phyloP scores from a whole-genome alignment of 1,140 invertebrate species.

The Ditylenchus dipsaci region DNA sequence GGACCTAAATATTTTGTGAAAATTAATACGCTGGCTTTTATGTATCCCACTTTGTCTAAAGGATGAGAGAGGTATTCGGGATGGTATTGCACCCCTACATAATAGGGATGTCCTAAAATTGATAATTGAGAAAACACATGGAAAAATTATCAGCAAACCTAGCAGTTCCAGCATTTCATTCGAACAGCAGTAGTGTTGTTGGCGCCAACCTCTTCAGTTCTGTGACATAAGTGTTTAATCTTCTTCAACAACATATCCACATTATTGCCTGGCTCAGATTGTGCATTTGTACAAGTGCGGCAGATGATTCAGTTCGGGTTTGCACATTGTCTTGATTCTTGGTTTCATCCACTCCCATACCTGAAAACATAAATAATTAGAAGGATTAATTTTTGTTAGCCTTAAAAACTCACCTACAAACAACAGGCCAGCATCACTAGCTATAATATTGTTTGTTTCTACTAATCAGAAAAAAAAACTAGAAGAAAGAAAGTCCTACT shows the following conservation, averaged over 20 bases:
- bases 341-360: slow-evolving; percentile 64
- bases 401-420: slow-evolving; percentile 74
- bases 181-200: slow-evolving; percentile 62
- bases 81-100: slow-evolving; percentile 91
- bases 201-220: slow-evolving; percentile 41
- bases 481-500: background rate
- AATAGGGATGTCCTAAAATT: slow-evolving; percentile 74
- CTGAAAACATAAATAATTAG: slow-evolving; percentile 64
- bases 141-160: slow-evolving; percentile 34
- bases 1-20: slow-evolving; percentile 60
- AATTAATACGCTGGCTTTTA: background rate
- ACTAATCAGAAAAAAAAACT: no score
- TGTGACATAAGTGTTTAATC: slow-evolving; percentile 43
- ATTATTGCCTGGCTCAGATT: slow-evolving; percentile 19
- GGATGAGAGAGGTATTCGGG: slow-evolving; percentile 93
- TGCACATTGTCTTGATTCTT: slow-evolving; percentile 5
- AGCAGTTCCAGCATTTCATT: slow-evolving; percentile 75
- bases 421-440: slow-evolving; percentile 78
- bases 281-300: slow-evolving; percentile 41
- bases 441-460: no score
- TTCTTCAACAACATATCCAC: slow-evolving; percentile 40
- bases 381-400: background rate
- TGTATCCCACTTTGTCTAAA: slow-evolving; percentile 69
- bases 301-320: slow-evolving; percentile 44
- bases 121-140: background rate